Percentiles rank a stretch among this genome's conserved stretches.
Evolutionary conservation across 2,888 invertebrate species (phyloP).

Genomic region (Tinea pellionella): DNA sequence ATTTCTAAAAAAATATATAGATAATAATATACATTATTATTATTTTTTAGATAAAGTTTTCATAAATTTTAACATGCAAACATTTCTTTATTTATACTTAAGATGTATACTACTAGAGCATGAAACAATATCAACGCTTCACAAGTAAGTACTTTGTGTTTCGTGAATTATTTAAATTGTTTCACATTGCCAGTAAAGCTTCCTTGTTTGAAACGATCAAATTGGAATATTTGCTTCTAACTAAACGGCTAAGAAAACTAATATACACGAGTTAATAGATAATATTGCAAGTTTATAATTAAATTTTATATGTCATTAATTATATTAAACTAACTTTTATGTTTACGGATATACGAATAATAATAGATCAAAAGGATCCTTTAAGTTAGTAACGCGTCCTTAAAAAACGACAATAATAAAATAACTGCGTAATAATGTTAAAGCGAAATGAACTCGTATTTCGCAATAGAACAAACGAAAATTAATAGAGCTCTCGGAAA

Average conservation of each 20-base stretch:
- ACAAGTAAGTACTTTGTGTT: slow-evolving; percentile 30
- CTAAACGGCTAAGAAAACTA: background rate
- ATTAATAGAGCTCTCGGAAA: background rate
- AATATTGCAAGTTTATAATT: too few relatives aligned
- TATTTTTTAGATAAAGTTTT: too few relatives aligned
- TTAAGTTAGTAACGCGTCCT: background rate
- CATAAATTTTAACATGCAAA: too few relatives aligned
- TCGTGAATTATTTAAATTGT: slow-evolving; percentile 24
- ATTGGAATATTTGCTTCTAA: slow-evolving; percentile 11
- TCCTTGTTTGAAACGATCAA: slow-evolving; percentile 21
- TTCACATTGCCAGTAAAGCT: slow-evolving; percentile 30
- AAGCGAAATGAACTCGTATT: background rate
- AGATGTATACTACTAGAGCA: background rate
- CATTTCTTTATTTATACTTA: too few relatives aligned
- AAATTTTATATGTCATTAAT: too few relatives aligned
- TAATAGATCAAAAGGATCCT: background rate
- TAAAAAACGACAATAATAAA: background rate
- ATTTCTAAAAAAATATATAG: too few relatives aligned
- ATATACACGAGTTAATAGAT: background rate
- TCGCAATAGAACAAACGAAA: slow-evolving; percentile 2
- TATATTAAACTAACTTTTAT: too few relatives aligned
- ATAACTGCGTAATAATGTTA: background rate
- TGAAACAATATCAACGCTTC: slow-evolving; percentile 7
- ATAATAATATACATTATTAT: too few relatives aligned
- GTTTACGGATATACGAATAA: too few relatives aligned